Evolutionary conservation across 2,113 vertebrate genomes (phyloP), one percentile per base, ranked within the genome.

Genomic region (Pipa parva): DNA sequence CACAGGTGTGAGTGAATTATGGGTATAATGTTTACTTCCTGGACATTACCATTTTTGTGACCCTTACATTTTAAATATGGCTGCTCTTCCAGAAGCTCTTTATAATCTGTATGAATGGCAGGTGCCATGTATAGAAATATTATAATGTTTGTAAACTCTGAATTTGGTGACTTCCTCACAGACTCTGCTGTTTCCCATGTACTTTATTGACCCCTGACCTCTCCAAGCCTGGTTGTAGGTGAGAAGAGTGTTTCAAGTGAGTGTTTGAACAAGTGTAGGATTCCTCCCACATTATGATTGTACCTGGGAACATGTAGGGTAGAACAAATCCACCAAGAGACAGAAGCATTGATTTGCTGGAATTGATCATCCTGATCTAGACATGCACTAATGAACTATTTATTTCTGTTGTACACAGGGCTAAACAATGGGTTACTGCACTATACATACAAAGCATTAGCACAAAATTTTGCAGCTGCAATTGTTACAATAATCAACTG

Each of bases 201-300:
- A 24, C 55, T 49, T 58, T 18, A 20, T 17, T 61, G 48, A 18
- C n/a, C 66, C 18, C 48, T 70, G 49, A 70, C 66, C 66, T 70
- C 39, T 54, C 12, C 29, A 54, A 36, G 18, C 42, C 29, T 26
- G 33, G 36, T 18, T 42, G 6, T 31, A 27, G 51, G 58, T 61
- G 48, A 61, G 48, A 61, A 60, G n/a, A 54, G 18, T 36, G n/a
- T 70, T 33, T 54, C 66, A 70, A 36, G 10, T 21, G 51, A 61
- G 13, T 70, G 42, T 70, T 70, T 70, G 39, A 58, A 70, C 66
- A 70, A 61, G 58, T 70, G 66, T 25, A 26, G 50, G 48, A 22
- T 27, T 61, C 60, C 49, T 70, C 25, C 15, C 66, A 54, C 48
- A 21, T 70, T 39, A 29, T 54, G 36, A 59, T 22, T 45, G 21